Percentiles rank a stretch among this genome's conserved stretches.
Evolutionary conservation across 2,888 invertebrate genomes (phyloP).

Genomic region (Caenorhabditis sp.): DNA sequence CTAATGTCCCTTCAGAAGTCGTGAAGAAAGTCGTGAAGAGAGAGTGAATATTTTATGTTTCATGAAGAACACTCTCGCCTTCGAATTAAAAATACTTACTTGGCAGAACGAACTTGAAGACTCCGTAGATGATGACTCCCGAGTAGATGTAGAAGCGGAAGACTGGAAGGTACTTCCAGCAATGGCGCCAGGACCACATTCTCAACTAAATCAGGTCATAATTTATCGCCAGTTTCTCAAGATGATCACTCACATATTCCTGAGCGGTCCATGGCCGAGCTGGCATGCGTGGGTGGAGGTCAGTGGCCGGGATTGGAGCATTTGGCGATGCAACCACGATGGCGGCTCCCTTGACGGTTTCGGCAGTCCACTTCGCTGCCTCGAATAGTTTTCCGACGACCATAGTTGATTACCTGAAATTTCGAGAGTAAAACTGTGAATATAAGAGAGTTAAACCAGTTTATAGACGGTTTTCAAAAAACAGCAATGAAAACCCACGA

Average conservation of each 20-base stretch:
- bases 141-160: slow-evolving; percentile 82
- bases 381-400: slow-evolving; percentile 78
- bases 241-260: slow-evolving; percentile 75
- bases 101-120: slow-evolving; percentile 81
- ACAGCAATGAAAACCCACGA: not conserved
- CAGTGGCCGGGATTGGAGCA: slow-evolving; percentile 77
- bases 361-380: slow-evolving; percentile 79
- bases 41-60: too few species aligned
- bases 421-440: not conserved
- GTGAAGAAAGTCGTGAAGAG: too few species aligned
- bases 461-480: not conserved
- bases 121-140: slow-evolving; percentile 80
- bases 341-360: slow-evolving; percentile 77
- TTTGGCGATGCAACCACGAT: slow-evolving; percentile 76
- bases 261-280: slow-evolving; percentile 80
- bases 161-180: slow-evolving; percentile 80
- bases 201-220: slow-evolving; percentile 70
- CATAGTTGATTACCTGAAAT: slow-evolving; percentile 71
- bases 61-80: too few species aligned
- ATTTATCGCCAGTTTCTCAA: not conserved
- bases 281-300: slow-evolving; percentile 80
- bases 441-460: not conserved
- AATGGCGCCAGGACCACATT: slow-evolving; percentile 81
- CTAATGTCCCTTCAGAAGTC: too few species aligned
- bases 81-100: slow-evolving; percentile 67